Evolutionary conservation across 1,140 invertebrate genomes (phyloP).

Genomic region (Antheraea mylitta): DNA sequence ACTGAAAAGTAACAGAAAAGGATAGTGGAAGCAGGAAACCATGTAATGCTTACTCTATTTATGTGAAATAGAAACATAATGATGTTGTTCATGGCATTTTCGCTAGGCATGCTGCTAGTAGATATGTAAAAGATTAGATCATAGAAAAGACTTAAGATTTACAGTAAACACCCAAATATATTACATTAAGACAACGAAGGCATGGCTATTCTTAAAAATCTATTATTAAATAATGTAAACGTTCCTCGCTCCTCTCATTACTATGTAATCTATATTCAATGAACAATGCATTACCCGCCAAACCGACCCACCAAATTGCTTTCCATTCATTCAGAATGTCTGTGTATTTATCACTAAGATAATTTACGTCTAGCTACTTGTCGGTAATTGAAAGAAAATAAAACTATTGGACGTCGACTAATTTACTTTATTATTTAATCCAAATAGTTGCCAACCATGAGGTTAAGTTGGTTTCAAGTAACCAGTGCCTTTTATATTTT

Average conservation of each 20-base stretch:
- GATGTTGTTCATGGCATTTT: too few species aligned
- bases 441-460: background rate
- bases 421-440: background rate
- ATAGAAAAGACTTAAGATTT: too few species aligned
- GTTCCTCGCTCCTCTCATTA: background rate
- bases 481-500: too few species aligned
- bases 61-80: too few species aligned
- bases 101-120: too few species aligned
- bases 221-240: background rate
- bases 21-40: too few species aligned
- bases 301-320: conserved; percentile 7
- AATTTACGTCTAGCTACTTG: background rate
- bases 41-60: too few species aligned
- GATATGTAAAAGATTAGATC: too few species aligned
- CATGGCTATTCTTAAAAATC: background rate
- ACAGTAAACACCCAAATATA: too few species aligned
- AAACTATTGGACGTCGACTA: background rate
- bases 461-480: background rate
- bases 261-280: background rate
- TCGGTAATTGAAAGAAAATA: background rate
- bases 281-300: conserved; percentile 2
- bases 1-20: too few species aligned
- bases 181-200: too few species aligned
- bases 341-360: conserved; percentile 2
- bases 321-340: conserved; percentile 8